Evolutionary conservation across 2,797 vertebrate genomes (phyloP), one percentile per base, ranked within the genome.

Genomic region (Silurus aristotelis): DNA sequence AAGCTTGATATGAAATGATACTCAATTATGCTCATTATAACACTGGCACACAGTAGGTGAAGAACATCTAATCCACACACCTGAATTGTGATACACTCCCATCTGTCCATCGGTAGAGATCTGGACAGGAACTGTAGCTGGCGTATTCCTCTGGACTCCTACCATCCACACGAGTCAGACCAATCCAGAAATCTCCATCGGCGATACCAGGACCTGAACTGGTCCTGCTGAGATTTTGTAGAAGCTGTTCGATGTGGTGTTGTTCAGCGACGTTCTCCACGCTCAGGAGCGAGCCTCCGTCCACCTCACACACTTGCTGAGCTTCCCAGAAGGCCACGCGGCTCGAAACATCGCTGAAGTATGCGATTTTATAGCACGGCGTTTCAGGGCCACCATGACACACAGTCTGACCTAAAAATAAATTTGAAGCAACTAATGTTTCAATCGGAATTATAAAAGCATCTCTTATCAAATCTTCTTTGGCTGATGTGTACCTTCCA

Each of bases 171-270:
- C 98, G 95, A 86, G 95, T 97, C 89, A 99, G 91, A 2, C 98
- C 98, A 6, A 99, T 98, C 98, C 98, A 99, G 94, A 99, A 99
- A 80, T 99, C 98, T 0, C 98, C 97, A 12, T 99, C 98, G 0
- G 96, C 95, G 85, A 97, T 95, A 38, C 95, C 94, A 83, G 91
- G 83, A 89, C 95, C 10, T 92, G 94, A 75, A 89, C 95, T 6
- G 31, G 96, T 95, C 38, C 93, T 95, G 5, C 95, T 95, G 83
- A 99, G 94, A 90, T 97, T 97, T 93, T 97, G 95, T 77, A 94
- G 89, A 90, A 99, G 97, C 17, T 90, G 92, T 81, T 99, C 95
- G 25, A 99, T 96, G n/a, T 96, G 89, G n/a, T 87, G 94, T 93
- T 99, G 98, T 84, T 99, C 98, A 0, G 86, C 84, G 5, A 91